Base-by-base conservation (phyloP, 2,113 vertebrate genomes). In the Phylloscopus trochiloides region DNA sequence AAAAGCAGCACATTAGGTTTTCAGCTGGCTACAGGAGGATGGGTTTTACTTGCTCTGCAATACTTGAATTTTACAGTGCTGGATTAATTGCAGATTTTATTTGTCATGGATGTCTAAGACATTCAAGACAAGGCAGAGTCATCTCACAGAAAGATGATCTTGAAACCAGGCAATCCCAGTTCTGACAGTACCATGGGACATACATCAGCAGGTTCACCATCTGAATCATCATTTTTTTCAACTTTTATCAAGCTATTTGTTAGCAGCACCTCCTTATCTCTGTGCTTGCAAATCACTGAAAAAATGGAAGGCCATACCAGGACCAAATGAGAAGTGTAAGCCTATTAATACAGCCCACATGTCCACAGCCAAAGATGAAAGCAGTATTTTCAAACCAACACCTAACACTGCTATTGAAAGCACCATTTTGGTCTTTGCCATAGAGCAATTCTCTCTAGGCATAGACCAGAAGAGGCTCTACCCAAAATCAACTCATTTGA, bases 11-110 rank as follows among this genome's bases (percentile, higher is more conserved):
- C 92, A 58, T 74, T 42, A 55, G 75, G 29, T 80, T 79, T 93
- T 96, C 95, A 97, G 94, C 88, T 93, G 94, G 76, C 91, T 88
- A 62, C 55, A 90, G 20, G 48, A 89, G 55, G 36, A 48, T 65
- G 68, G 55, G 59, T 54, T 95, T 95, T 84, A 89, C 67, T 94
- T 90, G 74, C 84, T 92, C 70, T 75, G 19, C 34, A 65, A 66
- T 17, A 5, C 58, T 62, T 70, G 21, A 55, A 57, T 86, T 91
- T 77, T 34, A 93, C 17, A 18, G 22, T 8, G 25, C 36, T 78
- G 91, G 40, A 71, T 79, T 87, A 72, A 72, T 2, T 42, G 63
- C 58, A 68, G 31, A 70, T 51, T 71, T 82, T 21, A 31, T 36
- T 72, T 84, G 82, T 48, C 79, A 31, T 3, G 9, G 18, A 58